Evolutionary conservation across 2,797 vertebrate genomes (phyloP).

Genomic region (Spondyliosoma cantharus): DNA sequence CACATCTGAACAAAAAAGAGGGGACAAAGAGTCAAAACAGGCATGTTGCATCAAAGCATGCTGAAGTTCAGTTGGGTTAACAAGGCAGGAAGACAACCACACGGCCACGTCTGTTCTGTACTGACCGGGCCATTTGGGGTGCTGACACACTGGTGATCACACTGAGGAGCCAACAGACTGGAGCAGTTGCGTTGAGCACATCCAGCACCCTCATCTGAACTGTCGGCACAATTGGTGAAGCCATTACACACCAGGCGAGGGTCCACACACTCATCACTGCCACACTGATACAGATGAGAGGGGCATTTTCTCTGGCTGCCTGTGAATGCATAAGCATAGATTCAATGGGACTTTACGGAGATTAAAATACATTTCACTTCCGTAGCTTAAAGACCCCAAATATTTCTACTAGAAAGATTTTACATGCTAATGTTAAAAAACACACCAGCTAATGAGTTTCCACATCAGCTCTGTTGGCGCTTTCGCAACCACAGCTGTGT

Average conservation of each 20-base stretch:
- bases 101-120: constrained; percentile 15
- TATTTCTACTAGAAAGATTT: neutral
- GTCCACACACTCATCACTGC: constrained; percentile 83
- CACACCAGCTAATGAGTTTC: too few relatives aligned
- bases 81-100: neutral
- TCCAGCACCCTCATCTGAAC: constrained; percentile 87
- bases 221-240: constrained; percentile 83
- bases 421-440: too few relatives aligned
- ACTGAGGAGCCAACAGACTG: constrained; percentile 67
- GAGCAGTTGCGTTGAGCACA: constrained; percentile 83
- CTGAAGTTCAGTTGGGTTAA: neutral
- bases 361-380: neutral
- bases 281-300: constrained; percentile 84
- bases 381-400: too few relatives aligned
- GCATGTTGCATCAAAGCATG: neutral
- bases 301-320: constrained; percentile 82
- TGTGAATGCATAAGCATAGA: constrained; percentile 54
- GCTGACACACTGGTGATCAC: constrained; percentile 85
- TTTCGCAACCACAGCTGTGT: too few relatives aligned
- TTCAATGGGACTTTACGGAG: neutral
- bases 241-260: constrained; percentile 84
- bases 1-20: constrained; percentile 80
- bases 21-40: neutral
- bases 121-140: constrained; percentile 90
- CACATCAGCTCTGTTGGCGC: too few relatives aligned